Base-by-base conservation (phyloP, 2,797 vertebrate species). In the Potorous gilbertii region DNA sequence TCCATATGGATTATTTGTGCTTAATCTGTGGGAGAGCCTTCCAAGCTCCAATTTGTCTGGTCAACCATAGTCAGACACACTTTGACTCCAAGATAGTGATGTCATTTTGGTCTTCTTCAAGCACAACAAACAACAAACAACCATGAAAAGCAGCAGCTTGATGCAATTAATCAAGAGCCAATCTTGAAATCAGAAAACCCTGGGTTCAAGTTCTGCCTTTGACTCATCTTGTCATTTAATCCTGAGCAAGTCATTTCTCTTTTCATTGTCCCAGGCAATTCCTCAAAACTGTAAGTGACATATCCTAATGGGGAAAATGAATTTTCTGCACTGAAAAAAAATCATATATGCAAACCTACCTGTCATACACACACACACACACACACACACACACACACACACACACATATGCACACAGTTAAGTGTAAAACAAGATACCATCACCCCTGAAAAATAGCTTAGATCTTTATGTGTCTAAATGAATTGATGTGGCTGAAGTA, bases 401-500 rank as follows among this genome's bases (percentile, higher is more conserved):
- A 56, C 55, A 56, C 55, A 56, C 28, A 59, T 29, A 59, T 0
- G 2, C 34, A 66, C 5, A 40, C 66, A 9, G 27, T 10, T 90
- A 56, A 96, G 3, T 66, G 31, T 46, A 11, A 96, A 90, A 1
- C 40, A 50, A 31, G 59, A 28, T 28, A 27, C 40, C 13, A 92
- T 95, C 95, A 90, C 2, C 1, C 18, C 27, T 94, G 90, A 11
- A 94, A 59, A 81, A 95, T 46, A 50, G 56, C 57, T 12, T 56
- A 74, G 8, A 90, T 74, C 93, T 94, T 52, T 91, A n/a, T n/a
- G 4, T 11, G 5, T 1, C 0, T 28, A 92, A 34, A 0, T 95
- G 90, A 91, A 89, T 91, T 93, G n/a, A 27, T 40, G 94, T 87
- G 11, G 56, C 10, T 46, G 54, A 94, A 94, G 5, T 40, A 90